Percentiles rank a stretch among this genome's conserved stretches.
These are phyloP conservation scores for Chaetodon trifascialis DNA, from an alignment of 2,113 vertebrate genomes.

Conservation along the genomic window DNA sequence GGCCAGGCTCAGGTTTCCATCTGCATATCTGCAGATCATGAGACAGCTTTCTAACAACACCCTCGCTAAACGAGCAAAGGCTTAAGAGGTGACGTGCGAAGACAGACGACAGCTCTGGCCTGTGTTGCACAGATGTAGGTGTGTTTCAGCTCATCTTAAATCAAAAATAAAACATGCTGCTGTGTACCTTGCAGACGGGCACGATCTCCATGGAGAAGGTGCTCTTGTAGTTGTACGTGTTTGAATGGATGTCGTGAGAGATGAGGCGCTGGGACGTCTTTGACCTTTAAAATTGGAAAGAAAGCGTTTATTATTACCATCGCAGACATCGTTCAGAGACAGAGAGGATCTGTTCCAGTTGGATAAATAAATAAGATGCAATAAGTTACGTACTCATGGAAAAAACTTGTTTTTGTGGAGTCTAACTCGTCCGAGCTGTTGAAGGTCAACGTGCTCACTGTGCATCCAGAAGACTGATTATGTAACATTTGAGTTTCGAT, in stretches of 20 bases:
- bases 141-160: neutral
- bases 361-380: slow-evolving; percentile 9
- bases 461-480: neutral
- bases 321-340: neutral
- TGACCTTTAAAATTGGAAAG: slow-evolving; percentile 80
- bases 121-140: neutral
- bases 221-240: slow-evolving; percentile 97
- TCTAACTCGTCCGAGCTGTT: neutral
- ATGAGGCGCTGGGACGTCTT: slow-evolving; percentile 96
- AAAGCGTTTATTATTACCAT: neutral
- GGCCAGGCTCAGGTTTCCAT: neutral
- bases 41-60: slow-evolving; percentile 9
- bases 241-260: slow-evolving; percentile 96
- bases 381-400: neutral
- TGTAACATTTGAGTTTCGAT: neutral
- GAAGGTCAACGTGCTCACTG: neutral
- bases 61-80: neutral
- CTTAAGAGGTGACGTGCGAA: neutral
- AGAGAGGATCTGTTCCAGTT: neutral
- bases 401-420: neutral
- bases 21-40: neutral
- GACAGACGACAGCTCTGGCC: neutral
- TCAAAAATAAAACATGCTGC: neutral
- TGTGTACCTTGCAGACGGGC: slow-evolving; percentile 94
- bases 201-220: slow-evolving; percentile 98